These are phyloP conservation scores for Timema podura DNA, from an alignment of 2,888 invertebrate genomes.

Conservation along the genomic window DNA sequence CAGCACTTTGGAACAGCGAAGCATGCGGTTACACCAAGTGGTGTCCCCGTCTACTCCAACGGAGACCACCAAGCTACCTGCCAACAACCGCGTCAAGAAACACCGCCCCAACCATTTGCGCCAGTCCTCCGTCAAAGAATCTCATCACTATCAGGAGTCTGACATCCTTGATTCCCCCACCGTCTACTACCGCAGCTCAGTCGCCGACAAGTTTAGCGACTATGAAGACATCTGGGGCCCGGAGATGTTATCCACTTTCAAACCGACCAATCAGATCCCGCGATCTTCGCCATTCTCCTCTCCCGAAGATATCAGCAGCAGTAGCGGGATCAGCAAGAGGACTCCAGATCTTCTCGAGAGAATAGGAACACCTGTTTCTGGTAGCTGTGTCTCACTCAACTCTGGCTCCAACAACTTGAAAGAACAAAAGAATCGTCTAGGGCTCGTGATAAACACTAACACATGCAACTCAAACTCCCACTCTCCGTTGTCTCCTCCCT, in stretches of 20 bases:
- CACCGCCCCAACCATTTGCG: conserved; percentile 43
- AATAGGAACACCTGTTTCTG: conserved; percentile 27
- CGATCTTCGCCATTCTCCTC: conserved; percentile 36
- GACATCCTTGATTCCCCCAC: conserved; percentile 80
- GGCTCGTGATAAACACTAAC: conserved; percentile 32
- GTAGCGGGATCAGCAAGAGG: conserved; percentile 23
- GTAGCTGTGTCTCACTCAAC: conserved; percentile 26
- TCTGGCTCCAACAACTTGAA: conserved; percentile 15
- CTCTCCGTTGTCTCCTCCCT: conserved; percentile 29
- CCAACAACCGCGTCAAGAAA: conserved; percentile 35
- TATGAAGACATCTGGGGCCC: conserved; percentile 93
- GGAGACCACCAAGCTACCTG: conserved; percentile 36
- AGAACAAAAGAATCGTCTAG: conserved; percentile 30
- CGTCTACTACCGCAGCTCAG: conserved; percentile 77
- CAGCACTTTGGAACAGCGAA: conserved; percentile 38
- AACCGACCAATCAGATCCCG: conserved; percentile 33
- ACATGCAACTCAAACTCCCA: conserved; percentile 31
- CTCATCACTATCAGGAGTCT: conserved; percentile 60
- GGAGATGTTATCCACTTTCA: conserved; percentile 44
- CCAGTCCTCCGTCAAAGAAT: conserved; percentile 43
- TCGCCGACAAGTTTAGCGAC: conserved; percentile 79
- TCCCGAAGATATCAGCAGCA: conserved; percentile 32
- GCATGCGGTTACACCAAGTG: conserved; percentile 25
- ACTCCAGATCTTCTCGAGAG: conserved; percentile 36
- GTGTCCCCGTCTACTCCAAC: conserved; percentile 34